Evolutionary conservation across 2,888 invertebrate genomes (phyloP).

Genomic region (Atethmia centrago): DNA sequence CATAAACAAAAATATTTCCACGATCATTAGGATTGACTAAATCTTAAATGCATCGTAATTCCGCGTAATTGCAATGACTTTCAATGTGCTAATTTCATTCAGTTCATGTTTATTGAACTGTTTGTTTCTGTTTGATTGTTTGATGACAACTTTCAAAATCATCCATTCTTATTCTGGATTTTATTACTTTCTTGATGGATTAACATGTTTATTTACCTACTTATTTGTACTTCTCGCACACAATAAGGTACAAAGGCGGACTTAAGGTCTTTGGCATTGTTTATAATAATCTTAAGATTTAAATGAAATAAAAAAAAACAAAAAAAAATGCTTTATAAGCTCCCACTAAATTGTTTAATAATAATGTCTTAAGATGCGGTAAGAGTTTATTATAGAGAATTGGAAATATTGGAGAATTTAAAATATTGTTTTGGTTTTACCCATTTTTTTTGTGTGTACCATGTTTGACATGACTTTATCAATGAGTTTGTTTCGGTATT

Average conservation of each 20-base stretch:
- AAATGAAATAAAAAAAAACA: too few relatives aligned
- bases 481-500: neutral
- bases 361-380: neutral
- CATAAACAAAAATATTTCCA: neutral
- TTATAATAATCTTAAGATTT: too few relatives aligned
- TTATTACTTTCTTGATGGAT: neutral
- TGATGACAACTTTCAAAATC: neutral
- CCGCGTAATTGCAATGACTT: neutral
- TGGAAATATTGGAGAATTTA: too few relatives aligned
- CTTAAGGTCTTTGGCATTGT: too few relatives aligned
- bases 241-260: too few relatives aligned
- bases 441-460: too few relatives aligned
- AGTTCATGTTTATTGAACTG: neutral
- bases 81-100: neutral
- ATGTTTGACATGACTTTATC: too few relatives aligned
- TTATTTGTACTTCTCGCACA: neutral
- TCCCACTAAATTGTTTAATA: too few relatives aligned
- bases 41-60: neutral
- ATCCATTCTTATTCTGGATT: neutral
- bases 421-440: neutral
- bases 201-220: too few relatives aligned
- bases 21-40: neutral
- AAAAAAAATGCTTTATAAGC: too few relatives aligned
- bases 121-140: neutral
- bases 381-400: neutral